A percentile compares a stretch with the other conserved stretches of the same genome.
Evolutionary conservation across 2,113 vertebrate species (phyloP).

Genomic region (Bambusicola thoracicus): DNA sequence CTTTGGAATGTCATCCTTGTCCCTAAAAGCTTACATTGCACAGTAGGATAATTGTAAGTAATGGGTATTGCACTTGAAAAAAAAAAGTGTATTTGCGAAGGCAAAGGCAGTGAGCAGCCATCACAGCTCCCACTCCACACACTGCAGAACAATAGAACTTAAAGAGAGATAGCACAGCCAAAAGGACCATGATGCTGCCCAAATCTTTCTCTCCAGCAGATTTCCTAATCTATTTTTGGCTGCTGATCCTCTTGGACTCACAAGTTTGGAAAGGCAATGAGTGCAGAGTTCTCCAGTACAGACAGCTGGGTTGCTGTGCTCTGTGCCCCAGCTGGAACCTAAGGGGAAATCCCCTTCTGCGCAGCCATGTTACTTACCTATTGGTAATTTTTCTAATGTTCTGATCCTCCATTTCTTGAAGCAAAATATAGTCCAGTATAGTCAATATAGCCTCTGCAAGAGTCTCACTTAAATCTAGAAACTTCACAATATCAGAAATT

Average conservation of each 20-base stretch:
- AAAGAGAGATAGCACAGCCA: neutral
- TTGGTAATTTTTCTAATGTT: conserved; percentile 48
- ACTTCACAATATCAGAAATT: conserved; percentile 55
- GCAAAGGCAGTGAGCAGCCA: conserved; percentile 11
- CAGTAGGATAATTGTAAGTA: neutral
- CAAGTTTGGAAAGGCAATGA: neutral
- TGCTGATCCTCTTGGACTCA: neutral
- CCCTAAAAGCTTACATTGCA: neutral
- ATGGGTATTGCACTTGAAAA: neutral
- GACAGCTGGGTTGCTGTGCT: neutral
- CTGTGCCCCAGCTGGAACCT: neutral
- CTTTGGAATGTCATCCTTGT: neutral
- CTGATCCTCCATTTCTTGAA: conserved; percentile 18
- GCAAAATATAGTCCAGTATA: conserved; percentile 55
- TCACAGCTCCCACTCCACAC: neutral
- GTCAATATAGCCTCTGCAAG: conserved; percentile 57
- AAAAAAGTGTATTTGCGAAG: neutral
- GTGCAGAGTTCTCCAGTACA: neutral
- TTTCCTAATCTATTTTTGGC: neutral
- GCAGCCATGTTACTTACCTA: conserved; percentile 57
- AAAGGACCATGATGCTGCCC: neutral
- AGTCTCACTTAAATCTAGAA: conserved; percentile 37
- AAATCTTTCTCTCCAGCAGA: neutral
- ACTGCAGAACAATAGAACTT: neutral
- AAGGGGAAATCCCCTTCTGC: neutral